A percentile compares a stretch with the other conserved stretches of the same genome.
These are phyloP conservation scores for Lasioglossum albipes DNA, from an alignment of 1,140 invertebrate genomes.

Conservation along the genomic window DNA sequence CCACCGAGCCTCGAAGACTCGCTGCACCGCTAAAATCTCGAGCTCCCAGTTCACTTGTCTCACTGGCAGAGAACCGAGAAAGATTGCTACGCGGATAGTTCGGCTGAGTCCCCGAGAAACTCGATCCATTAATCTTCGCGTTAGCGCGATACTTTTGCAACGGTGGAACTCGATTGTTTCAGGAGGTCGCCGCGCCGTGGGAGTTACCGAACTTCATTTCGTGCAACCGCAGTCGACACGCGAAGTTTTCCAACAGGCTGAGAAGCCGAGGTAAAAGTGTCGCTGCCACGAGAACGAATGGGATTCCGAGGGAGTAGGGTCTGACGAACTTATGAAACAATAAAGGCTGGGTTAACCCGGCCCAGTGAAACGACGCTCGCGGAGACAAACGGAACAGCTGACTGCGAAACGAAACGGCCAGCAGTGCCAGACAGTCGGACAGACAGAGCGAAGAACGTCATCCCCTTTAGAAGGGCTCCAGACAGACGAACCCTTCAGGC, in stretches of 20 bases:
- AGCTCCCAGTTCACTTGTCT: no score
- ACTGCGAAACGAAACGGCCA: constrained; percentile 16
- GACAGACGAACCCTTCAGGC: constrained; percentile 67
- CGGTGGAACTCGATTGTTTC: neutral
- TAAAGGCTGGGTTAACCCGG: neutral
- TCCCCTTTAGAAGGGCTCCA: constrained; percentile 68
- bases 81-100: constrained; percentile 2
- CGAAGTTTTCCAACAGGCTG: no score
- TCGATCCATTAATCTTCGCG: neutral
- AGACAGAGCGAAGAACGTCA: constrained; percentile 56
- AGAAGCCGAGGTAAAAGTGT: no score
- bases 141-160: neutral
- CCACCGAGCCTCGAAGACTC: no score
- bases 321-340: neutral
- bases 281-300: no score
- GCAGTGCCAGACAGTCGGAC: constrained; percentile 16
- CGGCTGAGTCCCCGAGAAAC: neutral
- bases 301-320: no score
- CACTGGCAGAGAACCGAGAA: neutral
- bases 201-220: constrained; percentile 3
- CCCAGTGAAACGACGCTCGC: no score
- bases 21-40: no score
- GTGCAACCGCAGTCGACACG: neutral
- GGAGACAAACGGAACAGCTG: constrained; percentile 19
- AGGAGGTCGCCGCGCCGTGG: neutral